Evolutionary conservation across 2,113 vertebrate species (phyloP).

Genomic region (Cranoglanis bouderius): DNA sequence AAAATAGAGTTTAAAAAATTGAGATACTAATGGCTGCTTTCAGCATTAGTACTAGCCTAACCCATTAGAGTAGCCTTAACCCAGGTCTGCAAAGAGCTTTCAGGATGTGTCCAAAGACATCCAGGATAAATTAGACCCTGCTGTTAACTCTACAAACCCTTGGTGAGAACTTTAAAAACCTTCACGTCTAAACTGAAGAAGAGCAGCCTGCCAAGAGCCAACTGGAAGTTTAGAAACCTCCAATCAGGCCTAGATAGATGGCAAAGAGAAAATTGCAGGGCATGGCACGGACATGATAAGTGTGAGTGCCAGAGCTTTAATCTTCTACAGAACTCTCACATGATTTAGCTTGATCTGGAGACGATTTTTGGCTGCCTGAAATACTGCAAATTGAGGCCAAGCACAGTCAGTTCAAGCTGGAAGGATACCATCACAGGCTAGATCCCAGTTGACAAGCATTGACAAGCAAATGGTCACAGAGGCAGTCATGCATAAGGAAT

Average conservation of each 20-base stretch:
- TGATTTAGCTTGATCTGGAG: neutral
- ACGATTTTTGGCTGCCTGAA: neutral
- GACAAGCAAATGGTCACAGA: neutral
- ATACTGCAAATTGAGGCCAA: neutral
- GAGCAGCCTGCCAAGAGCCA: neutral
- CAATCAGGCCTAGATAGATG: neutral
- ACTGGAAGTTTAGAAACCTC: neutral
- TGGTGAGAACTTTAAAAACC: neutral
- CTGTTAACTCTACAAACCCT: neutral
- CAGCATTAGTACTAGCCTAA: neutral
- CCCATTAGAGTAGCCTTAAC: neutral
- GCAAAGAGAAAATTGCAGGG: neutral
- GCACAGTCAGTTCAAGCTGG: neutral
- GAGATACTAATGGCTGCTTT: neutral
- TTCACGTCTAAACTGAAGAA: neutral
- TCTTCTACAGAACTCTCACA: neutral
- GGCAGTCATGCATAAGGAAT: neutral
- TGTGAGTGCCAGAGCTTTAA: neutral
- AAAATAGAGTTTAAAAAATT: neutral
- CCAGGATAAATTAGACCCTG: neutral
- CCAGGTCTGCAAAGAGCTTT: neutral
- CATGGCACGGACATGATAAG: neutral
- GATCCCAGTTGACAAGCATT: neutral
- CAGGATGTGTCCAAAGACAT: neutral
- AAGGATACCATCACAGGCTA: neutral